Conservation (phyloP, 2,888 invertebrate genomes). For the Microplitis manilae region DNA sequence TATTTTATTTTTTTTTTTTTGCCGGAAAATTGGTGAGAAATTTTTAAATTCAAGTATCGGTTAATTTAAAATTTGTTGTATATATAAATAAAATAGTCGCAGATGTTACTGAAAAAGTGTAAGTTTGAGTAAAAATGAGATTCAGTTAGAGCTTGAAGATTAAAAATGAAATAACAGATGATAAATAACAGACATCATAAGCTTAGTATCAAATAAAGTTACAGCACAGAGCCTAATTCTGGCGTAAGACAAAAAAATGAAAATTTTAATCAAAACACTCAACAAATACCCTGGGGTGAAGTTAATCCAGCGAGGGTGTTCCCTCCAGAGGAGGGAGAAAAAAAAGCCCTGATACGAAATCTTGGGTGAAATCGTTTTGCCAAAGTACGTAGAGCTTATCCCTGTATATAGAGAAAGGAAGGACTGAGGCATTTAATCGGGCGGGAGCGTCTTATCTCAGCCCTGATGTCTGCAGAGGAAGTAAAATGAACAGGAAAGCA, state of each 20-base stretch:
- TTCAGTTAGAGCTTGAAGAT: too few species aligned
- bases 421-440: conserved; percentile 52
- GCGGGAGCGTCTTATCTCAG: conserved; percentile 44
- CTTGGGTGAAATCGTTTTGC: conserved; percentile 31
- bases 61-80: too few species aligned
- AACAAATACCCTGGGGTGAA: background rate
- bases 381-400: conserved; percentile 16
- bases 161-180: too few species aligned
- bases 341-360: conserved; percentile 29
- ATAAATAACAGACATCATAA: too few species aligned
- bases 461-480: conserved; percentile 10
- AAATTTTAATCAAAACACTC: background rate
- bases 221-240: too few species aligned
- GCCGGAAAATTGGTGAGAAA: too few species aligned
- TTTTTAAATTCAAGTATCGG: too few species aligned
- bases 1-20: too few species aligned
- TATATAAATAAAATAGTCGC: too few species aligned
- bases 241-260: conserved; percentile 4
- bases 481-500: conserved; percentile 1
- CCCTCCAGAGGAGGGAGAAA: conserved; percentile 33
- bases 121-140: too few species aligned
- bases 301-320: background rate
- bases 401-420: conserved; percentile 24
- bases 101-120: too few species aligned
- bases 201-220: too few species aligned